Percentiles rank a stretch among this genome's conserved stretches.
Evolutionary conservation across 2,797 vertebrate genomes (phyloP).

Genomic region (Lepilemur ruficaudatus): DNA sequence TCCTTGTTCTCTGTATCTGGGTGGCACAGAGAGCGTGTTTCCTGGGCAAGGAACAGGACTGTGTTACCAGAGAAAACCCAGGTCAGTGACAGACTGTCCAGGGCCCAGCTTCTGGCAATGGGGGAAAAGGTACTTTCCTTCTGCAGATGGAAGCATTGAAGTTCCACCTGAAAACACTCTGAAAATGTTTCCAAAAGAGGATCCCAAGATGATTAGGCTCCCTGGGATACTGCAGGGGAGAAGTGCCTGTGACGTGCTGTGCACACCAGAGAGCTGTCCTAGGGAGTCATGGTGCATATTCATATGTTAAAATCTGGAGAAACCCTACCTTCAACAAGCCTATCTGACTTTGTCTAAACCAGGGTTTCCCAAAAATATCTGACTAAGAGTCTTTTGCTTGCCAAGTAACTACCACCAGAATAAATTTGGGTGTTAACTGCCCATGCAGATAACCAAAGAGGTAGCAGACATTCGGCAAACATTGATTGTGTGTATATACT

Average conservation of each 20-base stretch:
- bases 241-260: accelerated
- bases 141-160: background rate
- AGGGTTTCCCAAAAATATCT: background rate
- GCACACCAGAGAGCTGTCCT: too few species aligned
- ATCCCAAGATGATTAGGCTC: background rate
- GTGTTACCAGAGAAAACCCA: background rate
- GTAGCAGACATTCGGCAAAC: background rate
- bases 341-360: background rate
- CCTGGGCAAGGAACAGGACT: background rate
- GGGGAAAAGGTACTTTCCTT: background rate
- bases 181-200: background rate
- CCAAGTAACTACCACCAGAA: background rate
- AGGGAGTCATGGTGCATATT: too few species aligned
- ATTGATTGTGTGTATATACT: background rate
- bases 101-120: background rate
- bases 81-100: background rate
- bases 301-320: background rate
- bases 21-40: background rate
- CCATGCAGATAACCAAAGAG: background rate
- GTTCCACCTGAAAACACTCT: background rate
- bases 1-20: background rate
- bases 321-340: background rate
- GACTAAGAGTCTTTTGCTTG: background rate
- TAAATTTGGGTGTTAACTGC: background rate
- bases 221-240: background rate